Evolutionary conservation across 64 coral and sea anemone genomes (phyloP).

Genomic region (Montipora capricornis): DNA sequence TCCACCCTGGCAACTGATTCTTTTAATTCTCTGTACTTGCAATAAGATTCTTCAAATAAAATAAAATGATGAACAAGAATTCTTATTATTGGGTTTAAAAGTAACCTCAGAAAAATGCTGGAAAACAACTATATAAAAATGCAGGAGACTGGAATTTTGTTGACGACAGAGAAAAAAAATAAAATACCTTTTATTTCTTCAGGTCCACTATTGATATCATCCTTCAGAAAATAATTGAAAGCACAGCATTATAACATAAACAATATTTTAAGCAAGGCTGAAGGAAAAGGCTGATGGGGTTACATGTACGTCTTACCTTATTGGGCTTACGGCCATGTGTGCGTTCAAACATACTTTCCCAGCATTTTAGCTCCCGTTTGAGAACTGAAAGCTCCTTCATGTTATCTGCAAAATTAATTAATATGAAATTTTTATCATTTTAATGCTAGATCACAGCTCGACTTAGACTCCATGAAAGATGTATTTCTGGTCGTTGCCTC

Average conservation of each 20-base stretch:
- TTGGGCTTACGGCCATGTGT: constrained; percentile 91
- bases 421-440: too few species aligned
- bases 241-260: neutral
- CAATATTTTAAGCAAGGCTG: neutral
- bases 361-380: constrained; percentile 92
- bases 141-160: neutral
- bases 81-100: neutral
- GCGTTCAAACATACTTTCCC: constrained; percentile 98
- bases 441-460: too few species aligned
- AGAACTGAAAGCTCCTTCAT: constrained; percentile 85
- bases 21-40: constrained; percentile 25
- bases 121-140: neutral
- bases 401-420: neutral
- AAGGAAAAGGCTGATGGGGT: too few species aligned
- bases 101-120: neutral
- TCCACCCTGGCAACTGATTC: neutral
- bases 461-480: too few species aligned
- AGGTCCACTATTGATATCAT: constrained; percentile 85
- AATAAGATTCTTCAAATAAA: constrained; percentile 11
- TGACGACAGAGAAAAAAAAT: neutral
- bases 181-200: constrained; percentile 91
- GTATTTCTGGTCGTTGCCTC: too few species aligned
- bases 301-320: constrained; percentile 57
- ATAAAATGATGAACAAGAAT: neutral
- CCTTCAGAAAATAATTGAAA: constrained; percentile 34